Evolutionary conservation across 2,888 invertebrate genomes (phyloP).

Genomic region (Rhogogaster chlorosoma): DNA sequence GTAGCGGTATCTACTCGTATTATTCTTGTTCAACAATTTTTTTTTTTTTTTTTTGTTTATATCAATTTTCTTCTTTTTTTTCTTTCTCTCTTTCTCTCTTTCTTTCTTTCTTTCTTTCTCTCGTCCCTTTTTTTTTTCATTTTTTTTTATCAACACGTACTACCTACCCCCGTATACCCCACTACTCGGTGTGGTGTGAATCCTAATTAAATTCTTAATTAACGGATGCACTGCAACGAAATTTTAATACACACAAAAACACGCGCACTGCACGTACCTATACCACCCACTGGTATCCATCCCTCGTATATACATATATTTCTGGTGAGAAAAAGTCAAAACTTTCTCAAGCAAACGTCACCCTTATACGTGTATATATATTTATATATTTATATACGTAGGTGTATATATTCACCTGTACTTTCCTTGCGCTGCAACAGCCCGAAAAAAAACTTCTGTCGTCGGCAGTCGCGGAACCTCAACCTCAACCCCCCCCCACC

Average conservation of each 20-base stretch:
- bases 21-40: constrained; percentile 6
- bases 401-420: not conserved
- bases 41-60: constrained; percentile 33
- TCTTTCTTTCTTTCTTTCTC: not conserved
- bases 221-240: constrained; percentile 41
- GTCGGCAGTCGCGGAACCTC: not conserved
- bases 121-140: not conserved
- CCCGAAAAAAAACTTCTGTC: constrained; percentile 10
- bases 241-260: constrained; percentile 18
- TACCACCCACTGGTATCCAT: not conserved
- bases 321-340: constrained; percentile 9
- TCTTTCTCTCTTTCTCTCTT: not conserved
- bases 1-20: constrained; percentile 29
- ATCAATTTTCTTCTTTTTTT: constrained; percentile 40
- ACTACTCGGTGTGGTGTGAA: constrained; percentile 33
- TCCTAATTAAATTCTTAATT: constrained; percentile 47
- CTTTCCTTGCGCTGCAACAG: not conserved
- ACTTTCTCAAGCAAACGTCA: constrained; percentile 8
- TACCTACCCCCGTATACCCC: constrained; percentile 45
- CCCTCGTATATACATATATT: not conserved
- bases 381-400: not conserved
- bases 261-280: not conserved
- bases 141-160: constrained; percentile 38
- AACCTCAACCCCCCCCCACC: not conserved
- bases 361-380: not conserved